Percentiles rank a stretch among this genome's conserved stretches.
Evolutionary conservation across 2,888 invertebrate genomes (phyloP).

Genomic region (Eulithis testata): DNA sequence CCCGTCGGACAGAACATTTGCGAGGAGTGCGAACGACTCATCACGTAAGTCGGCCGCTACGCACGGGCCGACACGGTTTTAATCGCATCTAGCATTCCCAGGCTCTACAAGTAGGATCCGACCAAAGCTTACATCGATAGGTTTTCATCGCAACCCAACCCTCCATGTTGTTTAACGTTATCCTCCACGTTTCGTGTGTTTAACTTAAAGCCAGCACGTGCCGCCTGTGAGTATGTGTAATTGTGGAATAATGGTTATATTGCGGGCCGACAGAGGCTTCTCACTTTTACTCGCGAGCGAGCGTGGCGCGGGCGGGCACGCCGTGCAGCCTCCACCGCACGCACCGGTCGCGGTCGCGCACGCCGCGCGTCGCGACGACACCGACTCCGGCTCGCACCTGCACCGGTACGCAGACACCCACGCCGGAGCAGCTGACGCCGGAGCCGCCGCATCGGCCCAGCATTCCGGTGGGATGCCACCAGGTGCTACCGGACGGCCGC

Average conservation of each 20-base stretch:
- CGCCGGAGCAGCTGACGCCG: constrained; percentile 58
- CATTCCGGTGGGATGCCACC: constrained; percentile 84
- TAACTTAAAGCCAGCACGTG: constrained; percentile 32
- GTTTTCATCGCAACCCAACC: constrained; percentile 30
- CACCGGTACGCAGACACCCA: constrained; percentile 62
- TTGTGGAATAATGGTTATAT: constrained; percentile 55
- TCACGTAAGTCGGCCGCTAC: constrained; percentile 95
- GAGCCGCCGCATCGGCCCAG: constrained; percentile 75
- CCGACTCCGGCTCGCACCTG: constrained; percentile 47
- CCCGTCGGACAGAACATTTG: constrained; percentile 97
- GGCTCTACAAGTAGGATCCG: constrained; percentile 13
- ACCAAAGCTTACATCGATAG: constrained; percentile 22
- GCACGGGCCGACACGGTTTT: constrained; percentile 87
- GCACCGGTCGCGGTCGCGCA: constrained; percentile 75
- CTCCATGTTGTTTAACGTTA: constrained; percentile 20
- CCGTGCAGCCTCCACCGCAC: constrained; percentile 84
- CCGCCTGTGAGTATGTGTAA: constrained; percentile 50
- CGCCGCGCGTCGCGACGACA: constrained; percentile 72
- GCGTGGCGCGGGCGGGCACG: constrained; percentile 89
- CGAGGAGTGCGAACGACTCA: constrained; percentile 98
- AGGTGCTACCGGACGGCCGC: constrained; percentile 78
- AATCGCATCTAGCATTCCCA: constrained; percentile 53
- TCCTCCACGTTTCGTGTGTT: constrained; percentile 45
- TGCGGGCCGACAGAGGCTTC: constrained; percentile 79
- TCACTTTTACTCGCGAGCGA: constrained; percentile 90